Conservation (phyloP, 2,888 invertebrate species). For the Hylaea fasciaria region DNA sequence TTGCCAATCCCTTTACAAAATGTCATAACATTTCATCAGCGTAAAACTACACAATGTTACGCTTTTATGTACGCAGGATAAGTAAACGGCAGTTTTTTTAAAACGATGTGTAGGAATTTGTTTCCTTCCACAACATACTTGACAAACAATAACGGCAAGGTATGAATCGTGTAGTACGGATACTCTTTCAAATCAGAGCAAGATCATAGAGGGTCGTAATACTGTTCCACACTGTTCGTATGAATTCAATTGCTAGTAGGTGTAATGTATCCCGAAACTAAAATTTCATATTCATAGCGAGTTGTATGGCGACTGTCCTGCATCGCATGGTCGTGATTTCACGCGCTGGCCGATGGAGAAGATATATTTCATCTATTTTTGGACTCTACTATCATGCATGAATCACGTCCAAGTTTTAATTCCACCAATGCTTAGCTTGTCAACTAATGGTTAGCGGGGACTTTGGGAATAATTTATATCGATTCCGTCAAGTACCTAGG, state of each 20-base stretch:
- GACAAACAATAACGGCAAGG: constrained; percentile 21
- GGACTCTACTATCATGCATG: constrained; percentile 6
- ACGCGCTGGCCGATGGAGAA: constrained; percentile 13
- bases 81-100: too few species aligned
- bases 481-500: too few species aligned
- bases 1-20: too few species aligned
- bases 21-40: too few species aligned
- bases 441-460: too few species aligned
- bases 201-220: too few species aligned
- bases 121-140: constrained; percentile 19
- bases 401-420: neutral
- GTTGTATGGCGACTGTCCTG: constrained; percentile 8
- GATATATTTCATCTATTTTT: constrained; percentile 22
- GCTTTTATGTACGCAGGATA: too few species aligned
- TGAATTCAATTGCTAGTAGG: too few species aligned
- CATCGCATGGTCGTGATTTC: constrained; percentile 25
- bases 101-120: neutral
- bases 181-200: neutral
- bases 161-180: neutral
- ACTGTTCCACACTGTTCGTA: too few species aligned
- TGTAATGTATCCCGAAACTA: neutral
- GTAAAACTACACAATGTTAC: too few species aligned
- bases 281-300: constrained; percentile 18
- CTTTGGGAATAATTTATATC: too few species aligned
- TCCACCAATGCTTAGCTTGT: neutral